phyloP scores from a whole-genome alignment of 2,113 vertebrate species.

The Leucoraja erinaceus region DNA sequence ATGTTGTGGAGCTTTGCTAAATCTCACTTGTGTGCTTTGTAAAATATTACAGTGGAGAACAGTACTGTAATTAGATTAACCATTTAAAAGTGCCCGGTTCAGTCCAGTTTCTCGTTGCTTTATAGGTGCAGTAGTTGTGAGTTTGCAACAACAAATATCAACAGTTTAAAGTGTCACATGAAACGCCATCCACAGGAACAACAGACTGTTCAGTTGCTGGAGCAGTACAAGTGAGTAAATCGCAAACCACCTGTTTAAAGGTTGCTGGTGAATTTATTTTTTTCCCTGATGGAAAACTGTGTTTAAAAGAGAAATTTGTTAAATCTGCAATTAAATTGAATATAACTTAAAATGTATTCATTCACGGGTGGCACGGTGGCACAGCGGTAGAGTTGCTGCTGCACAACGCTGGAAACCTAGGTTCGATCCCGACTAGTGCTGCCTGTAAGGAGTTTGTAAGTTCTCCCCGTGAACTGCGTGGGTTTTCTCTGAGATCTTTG shows the following conservation, averaged over 20 bases:
- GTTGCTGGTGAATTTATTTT: neutral
- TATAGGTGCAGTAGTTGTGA: conserved; percentile 73
- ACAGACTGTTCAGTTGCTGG: conserved; percentile 73
- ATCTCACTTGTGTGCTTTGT: neutral
- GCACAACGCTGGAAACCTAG: too few species aligned
- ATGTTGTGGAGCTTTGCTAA: neutral
- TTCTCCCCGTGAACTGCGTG: too few species aligned
- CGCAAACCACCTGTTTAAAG: neutral
- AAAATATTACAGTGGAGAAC: neutral
- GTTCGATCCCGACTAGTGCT: too few species aligned
- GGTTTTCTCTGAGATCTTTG: too few species aligned
- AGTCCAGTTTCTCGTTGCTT: conserved; percentile 13
- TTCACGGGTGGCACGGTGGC: neutral
- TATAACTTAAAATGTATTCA: neutral
- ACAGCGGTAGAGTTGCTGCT: too few species aligned
- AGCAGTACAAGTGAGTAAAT: conserved; percentile 70
- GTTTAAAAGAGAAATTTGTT: neutral
- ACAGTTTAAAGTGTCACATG: conserved; percentile 81
- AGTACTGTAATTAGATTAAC: neutral
- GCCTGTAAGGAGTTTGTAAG: too few species aligned
- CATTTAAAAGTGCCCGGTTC: neutral
- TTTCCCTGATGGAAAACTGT: neutral
- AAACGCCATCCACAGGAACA: conserved; percentile 74
- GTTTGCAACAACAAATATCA: conserved; percentile 80
- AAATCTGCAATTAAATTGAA: neutral